These are phyloP conservation scores for Pristionchus exspectatus DNA, from an alignment of 2,888 invertebrate species.

Conservation along the genomic window DNA sequence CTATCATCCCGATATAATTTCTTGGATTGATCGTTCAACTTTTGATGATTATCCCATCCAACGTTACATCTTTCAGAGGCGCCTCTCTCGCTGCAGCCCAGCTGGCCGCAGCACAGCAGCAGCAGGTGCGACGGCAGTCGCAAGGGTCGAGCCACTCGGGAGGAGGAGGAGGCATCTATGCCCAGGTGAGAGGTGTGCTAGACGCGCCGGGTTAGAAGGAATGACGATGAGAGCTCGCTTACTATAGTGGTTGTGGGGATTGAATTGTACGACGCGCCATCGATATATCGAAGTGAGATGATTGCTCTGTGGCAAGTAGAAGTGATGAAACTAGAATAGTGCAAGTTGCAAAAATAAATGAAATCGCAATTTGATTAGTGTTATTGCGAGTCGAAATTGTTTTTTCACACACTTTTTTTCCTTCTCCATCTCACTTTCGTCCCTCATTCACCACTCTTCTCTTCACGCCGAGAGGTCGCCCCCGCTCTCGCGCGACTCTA, in stretches of 20 bases:
- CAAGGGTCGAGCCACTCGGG: slow-evolving; percentile 49
- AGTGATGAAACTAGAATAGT: background rate
- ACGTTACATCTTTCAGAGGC: background rate
- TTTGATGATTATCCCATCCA: background rate
- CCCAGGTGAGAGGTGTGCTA: slow-evolving; percentile 11
- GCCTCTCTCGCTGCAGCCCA: slow-evolving; percentile 15
- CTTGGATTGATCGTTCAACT: no score
- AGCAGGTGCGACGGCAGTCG: slow-evolving; percentile 11
- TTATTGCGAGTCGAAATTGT: background rate
- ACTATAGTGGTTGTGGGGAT: no score
- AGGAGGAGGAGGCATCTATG: slow-evolving; percentile 52
- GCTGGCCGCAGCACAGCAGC: slow-evolving; percentile 7
- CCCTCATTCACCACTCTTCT: slow-evolving; percentile 14
- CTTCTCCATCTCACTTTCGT: background rate
- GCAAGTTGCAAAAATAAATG: background rate
- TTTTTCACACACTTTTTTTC: background rate
- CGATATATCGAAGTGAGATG: background rate
- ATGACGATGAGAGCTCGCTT: no score
- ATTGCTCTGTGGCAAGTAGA: background rate
- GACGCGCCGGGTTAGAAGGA: background rate
- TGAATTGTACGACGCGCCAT: no score
- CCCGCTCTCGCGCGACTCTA: slow-evolving; percentile 1
- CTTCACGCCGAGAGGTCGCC: slow-evolving; percentile 31
- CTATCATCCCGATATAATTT: no score
- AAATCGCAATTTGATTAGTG: background rate